Evolutionary conservation across 2,888 invertebrate species (phyloP).

Genomic region (Tubulanus polymorphus): DNA sequence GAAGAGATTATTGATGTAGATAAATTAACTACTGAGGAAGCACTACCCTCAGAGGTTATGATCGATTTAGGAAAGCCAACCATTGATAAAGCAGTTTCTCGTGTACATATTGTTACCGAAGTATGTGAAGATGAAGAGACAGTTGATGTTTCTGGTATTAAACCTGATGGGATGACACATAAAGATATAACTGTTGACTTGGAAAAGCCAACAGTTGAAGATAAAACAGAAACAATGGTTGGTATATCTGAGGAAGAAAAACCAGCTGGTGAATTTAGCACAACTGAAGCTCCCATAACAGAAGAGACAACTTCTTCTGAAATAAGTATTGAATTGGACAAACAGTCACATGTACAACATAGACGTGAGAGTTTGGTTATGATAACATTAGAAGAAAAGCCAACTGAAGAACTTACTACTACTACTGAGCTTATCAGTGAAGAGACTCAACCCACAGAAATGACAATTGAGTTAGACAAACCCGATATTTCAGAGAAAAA

Average conservation of each 20-base stretch:
- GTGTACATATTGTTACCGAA: conserved; percentile 3
- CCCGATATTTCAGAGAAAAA: not conserved
- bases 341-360: conserved; percentile 4
- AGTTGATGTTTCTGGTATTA: conserved; percentile 25
- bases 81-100: not conserved
- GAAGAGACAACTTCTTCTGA: not conserved
- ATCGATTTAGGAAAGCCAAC: conserved; percentile 11
- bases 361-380: not conserved
- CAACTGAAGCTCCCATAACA: not conserved
- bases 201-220: conserved; percentile 3
- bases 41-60: conserved; percentile 4
- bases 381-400: not conserved
- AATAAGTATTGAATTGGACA: conserved; percentile 12
- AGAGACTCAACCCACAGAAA: not conserved
- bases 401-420: not conserved
- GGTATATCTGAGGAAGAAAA: not conserved
- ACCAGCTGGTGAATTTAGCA: not conserved
- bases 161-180: conserved; percentile 20
- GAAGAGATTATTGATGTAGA: not conserved
- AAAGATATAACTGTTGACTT: conserved; percentile 8
- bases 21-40: not conserved
- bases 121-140: conserved; percentile 25
- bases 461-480: not conserved
- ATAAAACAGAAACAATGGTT: conserved; percentile 57
- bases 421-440: not conserved